Percentiles rank a stretch among this genome's conserved stretches.
These are phyloP conservation scores for Dendrolimus punctatus DNA, from an alignment of 1,140 invertebrate species.

Conservation along the genomic window DNA sequence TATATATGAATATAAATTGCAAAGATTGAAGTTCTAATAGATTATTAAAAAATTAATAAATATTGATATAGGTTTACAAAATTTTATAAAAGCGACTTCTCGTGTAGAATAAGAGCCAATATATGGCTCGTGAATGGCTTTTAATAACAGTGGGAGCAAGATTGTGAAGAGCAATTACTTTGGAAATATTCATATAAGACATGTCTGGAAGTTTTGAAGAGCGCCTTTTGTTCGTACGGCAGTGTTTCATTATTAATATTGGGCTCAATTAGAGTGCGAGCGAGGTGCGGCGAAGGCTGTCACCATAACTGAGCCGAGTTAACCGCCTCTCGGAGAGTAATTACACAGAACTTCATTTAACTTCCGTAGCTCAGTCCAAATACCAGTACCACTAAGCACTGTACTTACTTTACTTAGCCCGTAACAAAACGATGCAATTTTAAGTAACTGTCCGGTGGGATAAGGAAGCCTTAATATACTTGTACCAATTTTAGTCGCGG, in stretches of 20 bases:
- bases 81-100: too few species aligned
- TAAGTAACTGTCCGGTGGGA: constrained; percentile 35
- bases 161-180: too few species aligned
- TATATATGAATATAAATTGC: too few species aligned
- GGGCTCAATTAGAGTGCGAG: constrained; percentile 35
- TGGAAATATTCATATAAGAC: too few species aligned
- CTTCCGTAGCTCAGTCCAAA: constrained; percentile 59
- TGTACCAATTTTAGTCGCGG: neutral
- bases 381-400: constrained; percentile 53
- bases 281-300: constrained; percentile 36
- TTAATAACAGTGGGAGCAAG: neutral
- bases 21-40: too few species aligned
- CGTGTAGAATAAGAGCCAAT: too few species aligned
- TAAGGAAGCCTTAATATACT: constrained; percentile 28
- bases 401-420: constrained; percentile 51
- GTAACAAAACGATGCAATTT: constrained; percentile 58
- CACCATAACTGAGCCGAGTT: constrained; percentile 46
- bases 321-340: constrained; percentile 59
- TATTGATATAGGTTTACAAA: too few species aligned
- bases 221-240: neutral
- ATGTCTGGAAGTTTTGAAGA: too few species aligned
- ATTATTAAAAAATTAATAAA: too few species aligned
- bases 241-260: constrained; percentile 34
- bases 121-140: too few species aligned
- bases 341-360: constrained; percentile 66